Base-by-base conservation (phyloP, 2,113 vertebrate genomes). In the Rhinopithecus roxellana region DNA sequence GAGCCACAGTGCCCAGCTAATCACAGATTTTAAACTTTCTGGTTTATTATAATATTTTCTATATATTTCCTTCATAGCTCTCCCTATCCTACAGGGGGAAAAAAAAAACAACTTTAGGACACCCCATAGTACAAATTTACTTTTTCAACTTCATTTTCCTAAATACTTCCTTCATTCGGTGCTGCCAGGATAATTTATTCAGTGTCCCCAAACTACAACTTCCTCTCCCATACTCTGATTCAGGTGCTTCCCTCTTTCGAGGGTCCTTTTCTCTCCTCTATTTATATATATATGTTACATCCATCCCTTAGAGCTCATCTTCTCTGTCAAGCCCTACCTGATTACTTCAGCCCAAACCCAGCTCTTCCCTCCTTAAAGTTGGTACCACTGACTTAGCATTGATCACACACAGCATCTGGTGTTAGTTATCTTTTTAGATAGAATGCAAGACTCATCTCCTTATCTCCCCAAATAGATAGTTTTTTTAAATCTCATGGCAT, bases 71-170 rank as follows among this genome's bases (percentile, higher is more conserved):
- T 72, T 83, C 77, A 93, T 9, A 69, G 43, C 4, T 80, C 30
- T 94, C 89, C 30, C 16, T 57, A 93, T 14, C 43, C 75, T 84
- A 38, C 23, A 38, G 35, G 5, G 40, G 48, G 3, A 3, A 50
- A 50, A 50, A 50, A 43, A 18, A 59, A 35, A 79, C 35, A 59
- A 0, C 27, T 79, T 96, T 80, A 69, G 75, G 55, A 79, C 27
- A 38, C 32, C 6, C 67, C 40, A 48, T 1, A 59, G 30, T 20
- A 57, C 32, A 82, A 81, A 82, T 48, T 85, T 52, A 72, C 13
- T 59, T 93, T 87, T 59, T 94, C 32, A 94, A 50, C 17, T 10
- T 83, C 67, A 70, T 70, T 96, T 96, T 59, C 67, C 72, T 55
- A 93, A 94, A 82, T 25, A 48, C 80, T 96, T 92, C 32, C 48